Base-by-base conservation (phyloP, 2,888 invertebrate genomes). In the Candidula unifasciata region DNA sequence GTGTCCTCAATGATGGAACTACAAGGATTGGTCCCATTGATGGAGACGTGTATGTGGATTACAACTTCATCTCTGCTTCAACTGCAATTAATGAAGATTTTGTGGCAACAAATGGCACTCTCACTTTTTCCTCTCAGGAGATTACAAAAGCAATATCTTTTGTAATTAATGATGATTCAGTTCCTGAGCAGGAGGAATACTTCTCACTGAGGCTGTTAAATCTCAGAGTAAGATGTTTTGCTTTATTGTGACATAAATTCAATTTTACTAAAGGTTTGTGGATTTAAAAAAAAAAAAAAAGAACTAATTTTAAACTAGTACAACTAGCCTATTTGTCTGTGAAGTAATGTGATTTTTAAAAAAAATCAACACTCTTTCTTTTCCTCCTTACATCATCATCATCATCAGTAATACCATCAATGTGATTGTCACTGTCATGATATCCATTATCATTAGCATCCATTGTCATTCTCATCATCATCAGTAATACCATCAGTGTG, bases 141-240 rank as follows among this genome's bases (percentile, higher is more conserved):
- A 90, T 89, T 8, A 73, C 82, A 37, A 87, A 89, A 2, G 86
- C 79, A 52, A 87, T 93, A 33, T 82, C 83, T n/a, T 86, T 93
- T 35, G 68, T 88, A 24, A 91, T 93, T 81, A 83, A 90, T 37
- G 89, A 92, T 82, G 93, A 93, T 86, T 69, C 60, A 8, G 33
- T 86, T 54, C 92, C 93, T 57, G 93, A 93, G 84, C 80, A 88
- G 33, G 90, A 90, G 27, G 93, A 93, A 76, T 33, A 44, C 35
- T 85, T 86, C 71, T 57, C 69, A 16, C 57, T 86, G n/a, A 44
- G 81, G 6, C 73, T 86, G n/a, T 30, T 77, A 30, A 66, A 54
- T 37, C 54, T 68, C 16, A 30, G 68, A 57, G 78, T 82, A 27
- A 66, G 80, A 13, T 30, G 78, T n/a, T n/a, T 27, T 27, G 21